phyloP scores from a whole-genome alignment of 2,113 vertebrate genomes.

The Lasiurus cinereus region DNA sequence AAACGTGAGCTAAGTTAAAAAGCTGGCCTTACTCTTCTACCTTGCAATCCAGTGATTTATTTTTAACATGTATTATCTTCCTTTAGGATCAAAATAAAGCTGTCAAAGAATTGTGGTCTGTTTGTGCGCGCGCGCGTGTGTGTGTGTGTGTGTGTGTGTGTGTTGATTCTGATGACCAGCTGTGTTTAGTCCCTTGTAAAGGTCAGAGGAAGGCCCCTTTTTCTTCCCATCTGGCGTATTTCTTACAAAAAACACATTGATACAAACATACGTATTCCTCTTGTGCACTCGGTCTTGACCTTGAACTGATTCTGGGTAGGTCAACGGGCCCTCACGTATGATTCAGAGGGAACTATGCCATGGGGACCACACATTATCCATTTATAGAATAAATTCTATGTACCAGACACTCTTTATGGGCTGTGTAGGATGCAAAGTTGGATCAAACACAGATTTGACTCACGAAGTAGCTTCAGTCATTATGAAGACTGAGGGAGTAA shows the following conservation, averaged over 20 bases:
- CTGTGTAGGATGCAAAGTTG: constrained; percentile 15
- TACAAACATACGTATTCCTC: constrained; percentile 68
- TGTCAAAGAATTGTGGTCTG: background rate
- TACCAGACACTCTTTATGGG: constrained; percentile 48
- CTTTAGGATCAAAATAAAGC: constrained; percentile 35
- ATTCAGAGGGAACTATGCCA: constrained; percentile 27
- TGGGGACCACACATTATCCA: constrained; percentile 33
- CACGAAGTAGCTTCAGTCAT: background rate
- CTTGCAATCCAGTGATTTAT: constrained; percentile 32
- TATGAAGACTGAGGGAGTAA: background rate
- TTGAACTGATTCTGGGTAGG: background rate
- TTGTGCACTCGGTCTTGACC: constrained; percentile 6
- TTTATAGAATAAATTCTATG: constrained; percentile 49
- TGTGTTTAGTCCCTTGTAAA: constrained; percentile 68
- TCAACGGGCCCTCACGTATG: constrained; percentile 52
- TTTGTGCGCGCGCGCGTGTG: background rate
- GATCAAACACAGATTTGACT: constrained; percentile 55
- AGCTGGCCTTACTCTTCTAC: background rate
- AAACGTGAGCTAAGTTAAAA: constrained; percentile 57
- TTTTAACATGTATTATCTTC: constrained; percentile 64
- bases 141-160: background rate
- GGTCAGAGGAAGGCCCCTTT: constrained; percentile 40
- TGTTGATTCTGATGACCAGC: constrained; percentile 62
- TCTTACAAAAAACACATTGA: constrained; percentile 73
- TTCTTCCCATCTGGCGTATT: constrained; percentile 61